phyloP scores from a whole-genome alignment of 2,113 vertebrate species.

The Oxyura jamaicensis region DNA sequence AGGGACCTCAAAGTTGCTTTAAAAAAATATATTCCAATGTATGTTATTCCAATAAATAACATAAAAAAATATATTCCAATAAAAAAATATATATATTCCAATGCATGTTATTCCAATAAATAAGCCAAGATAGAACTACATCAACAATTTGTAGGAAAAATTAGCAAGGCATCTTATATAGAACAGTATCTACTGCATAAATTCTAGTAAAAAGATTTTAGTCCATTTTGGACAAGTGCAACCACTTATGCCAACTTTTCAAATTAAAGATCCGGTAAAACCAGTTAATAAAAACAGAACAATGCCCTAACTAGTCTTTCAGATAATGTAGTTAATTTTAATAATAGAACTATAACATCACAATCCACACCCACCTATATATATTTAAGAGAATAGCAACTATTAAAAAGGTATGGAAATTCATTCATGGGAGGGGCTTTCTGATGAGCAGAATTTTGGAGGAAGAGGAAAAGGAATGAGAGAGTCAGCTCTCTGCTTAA shows the following conservation, averaged over 20 bases:
- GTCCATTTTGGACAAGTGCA: background rate
- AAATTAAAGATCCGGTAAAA: background rate
- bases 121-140: background rate
- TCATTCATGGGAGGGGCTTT: background rate
- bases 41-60: no score
- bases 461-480: background rate
- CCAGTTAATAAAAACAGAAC: background rate
- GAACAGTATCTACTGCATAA: background rate
- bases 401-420: background rate
- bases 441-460: background rate
- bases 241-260: background rate
- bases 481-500: background rate
- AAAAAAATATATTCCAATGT: background rate
- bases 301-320: background rate
- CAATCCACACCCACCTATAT: background rate
- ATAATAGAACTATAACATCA: background rate
- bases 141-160: background rate
- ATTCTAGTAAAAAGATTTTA: background rate
- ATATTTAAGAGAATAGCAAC: background rate
- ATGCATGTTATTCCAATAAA: background rate
- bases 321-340: background rate
- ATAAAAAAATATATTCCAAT: background rate
- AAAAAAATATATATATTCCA: background rate
- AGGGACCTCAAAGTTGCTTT: background rate
- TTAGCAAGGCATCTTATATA: background rate